A percentile compares a stretch with the other conserved stretches of the same genome.
phyloP scores from a whole-genome alignment of 2,888 invertebrate species.

The Gasteruption jaculator region DNA sequence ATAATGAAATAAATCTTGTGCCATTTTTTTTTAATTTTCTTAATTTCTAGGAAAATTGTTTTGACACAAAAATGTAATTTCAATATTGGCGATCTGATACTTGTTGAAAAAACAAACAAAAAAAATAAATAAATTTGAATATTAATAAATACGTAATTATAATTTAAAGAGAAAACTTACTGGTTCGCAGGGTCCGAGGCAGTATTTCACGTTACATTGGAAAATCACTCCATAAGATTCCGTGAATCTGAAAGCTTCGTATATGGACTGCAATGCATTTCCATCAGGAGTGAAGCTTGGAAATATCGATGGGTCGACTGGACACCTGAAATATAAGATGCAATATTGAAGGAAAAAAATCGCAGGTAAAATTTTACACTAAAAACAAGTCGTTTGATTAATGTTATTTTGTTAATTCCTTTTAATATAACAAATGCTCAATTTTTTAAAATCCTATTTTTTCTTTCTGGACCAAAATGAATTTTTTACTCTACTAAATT shows the following conservation, averaged over 20 bases:
- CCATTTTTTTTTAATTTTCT: too few species aligned
- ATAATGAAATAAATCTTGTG: conserved; percentile 3
- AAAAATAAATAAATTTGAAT: conserved; percentile 1
- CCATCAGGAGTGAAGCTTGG: conserved; percentile 88
- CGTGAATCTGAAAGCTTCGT: conserved; percentile 93
- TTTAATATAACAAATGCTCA: too few species aligned
- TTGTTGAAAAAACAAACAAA: too few species aligned
- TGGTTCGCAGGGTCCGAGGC: conserved; percentile 90
- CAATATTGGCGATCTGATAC: neutral
- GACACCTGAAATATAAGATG: conserved; percentile 61
- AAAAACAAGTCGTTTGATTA: too few species aligned
- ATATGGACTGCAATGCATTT: conserved; percentile 84
- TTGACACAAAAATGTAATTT: neutral
- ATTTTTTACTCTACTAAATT: too few species aligned
- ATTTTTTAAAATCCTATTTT: too few species aligned
- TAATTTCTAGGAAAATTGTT: neutral
- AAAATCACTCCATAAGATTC: conserved; percentile 96
- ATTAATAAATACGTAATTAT: neutral
- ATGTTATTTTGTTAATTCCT: too few species aligned
- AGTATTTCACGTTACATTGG: conserved; percentile 96
- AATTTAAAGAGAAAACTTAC: conserved; percentile 63
- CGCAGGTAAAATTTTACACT: neutral
- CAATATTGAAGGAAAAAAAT: conserved; percentile 4
- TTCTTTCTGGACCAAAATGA: too few species aligned
- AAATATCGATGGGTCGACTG: conserved; percentile 90